These are phyloP conservation scores for Halcyon senegalensis DNA, from an alignment of 2,113 vertebrate species.

Conservation along the genomic window DNA sequence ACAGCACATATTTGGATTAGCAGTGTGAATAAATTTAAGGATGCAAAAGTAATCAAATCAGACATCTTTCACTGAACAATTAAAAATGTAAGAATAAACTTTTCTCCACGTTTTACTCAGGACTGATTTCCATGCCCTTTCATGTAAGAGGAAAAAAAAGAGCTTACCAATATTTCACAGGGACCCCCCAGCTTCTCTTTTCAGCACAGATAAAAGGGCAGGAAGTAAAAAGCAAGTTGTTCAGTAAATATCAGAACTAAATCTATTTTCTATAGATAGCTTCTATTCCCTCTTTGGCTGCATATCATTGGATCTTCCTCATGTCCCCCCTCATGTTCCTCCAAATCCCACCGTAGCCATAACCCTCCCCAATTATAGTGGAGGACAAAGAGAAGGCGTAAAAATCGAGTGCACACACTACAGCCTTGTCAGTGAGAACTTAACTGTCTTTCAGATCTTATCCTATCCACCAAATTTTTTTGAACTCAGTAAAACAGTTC, in stretches of 20 bases:
- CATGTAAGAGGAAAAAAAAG: not conserved
- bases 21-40: not conserved
- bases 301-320: not conserved
- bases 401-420: accelerated
- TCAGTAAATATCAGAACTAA: not conserved
- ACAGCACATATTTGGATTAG: not conserved
- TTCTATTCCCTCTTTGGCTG: not conserved
- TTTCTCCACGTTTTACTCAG: not conserved
- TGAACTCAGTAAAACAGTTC: not conserved
- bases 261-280: not conserved
- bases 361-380: not conserved
- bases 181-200: not conserved
- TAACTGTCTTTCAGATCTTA: not conserved
- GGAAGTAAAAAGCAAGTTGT: not conserved
- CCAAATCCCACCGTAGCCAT: not conserved
- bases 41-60: not conserved
- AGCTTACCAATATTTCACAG: not conserved
- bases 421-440: not conserved
- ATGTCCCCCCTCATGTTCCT: not conserved
- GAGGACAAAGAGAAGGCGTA: not conserved
- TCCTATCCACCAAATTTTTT: not conserved
- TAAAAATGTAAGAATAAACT: not conserved
- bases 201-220: not conserved
- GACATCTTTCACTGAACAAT: not conserved
- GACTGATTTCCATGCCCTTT: not conserved